Base-by-base conservation (phyloP, 2,113 vertebrate genomes). In the Pseudolaguvia tuberculata region DNA sequence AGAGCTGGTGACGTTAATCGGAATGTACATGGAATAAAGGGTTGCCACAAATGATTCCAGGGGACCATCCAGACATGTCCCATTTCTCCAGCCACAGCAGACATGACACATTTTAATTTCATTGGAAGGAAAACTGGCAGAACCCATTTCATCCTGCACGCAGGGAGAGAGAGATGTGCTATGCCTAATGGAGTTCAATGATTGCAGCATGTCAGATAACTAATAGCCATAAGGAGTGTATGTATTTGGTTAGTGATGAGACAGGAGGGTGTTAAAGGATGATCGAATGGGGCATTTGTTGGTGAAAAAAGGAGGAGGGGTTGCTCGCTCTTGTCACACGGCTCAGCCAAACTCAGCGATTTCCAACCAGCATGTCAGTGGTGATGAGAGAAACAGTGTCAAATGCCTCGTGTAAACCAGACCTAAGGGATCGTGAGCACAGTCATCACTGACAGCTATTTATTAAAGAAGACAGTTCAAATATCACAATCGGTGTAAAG, bases 391-490 rank as follows among this genome's bases (percentile, higher is more conserved):
- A 83, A 80, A 80, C 75, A 62, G 81, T 74, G 81, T 80, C 72
- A 78, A 75, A 73, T 62, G 53, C 78, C 80, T 59, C 63, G 81
- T 85, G 84, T 76, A 87, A 88, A 84, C 84, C 80, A 78, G 83
- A 87, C 82, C 81, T 81, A 76, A 80, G 84, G 81, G 82, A 79
- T 77, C 67, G 63, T 70, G 25, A 70, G 85, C 84, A 80, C 86
- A 90, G 88, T 93, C 93, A 92, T 85, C 92, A 88, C 89, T 89
- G 88, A 92, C 88, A 91, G 93, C 93, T 94, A 93, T 95, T 97
- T 95, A 96, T 96, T 89, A 91, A 93, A 94, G 92, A 93, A 95
- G 96, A 95, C 96, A 96, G 94, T 94, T 96, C 94, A 98, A 96
- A 97, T 96, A 95, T 98, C 94, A 98, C 95, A 96, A 94, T 98